Base-by-base conservation (phyloP, 2,797 vertebrate species). In the Enteromius anoplus region DNA sequence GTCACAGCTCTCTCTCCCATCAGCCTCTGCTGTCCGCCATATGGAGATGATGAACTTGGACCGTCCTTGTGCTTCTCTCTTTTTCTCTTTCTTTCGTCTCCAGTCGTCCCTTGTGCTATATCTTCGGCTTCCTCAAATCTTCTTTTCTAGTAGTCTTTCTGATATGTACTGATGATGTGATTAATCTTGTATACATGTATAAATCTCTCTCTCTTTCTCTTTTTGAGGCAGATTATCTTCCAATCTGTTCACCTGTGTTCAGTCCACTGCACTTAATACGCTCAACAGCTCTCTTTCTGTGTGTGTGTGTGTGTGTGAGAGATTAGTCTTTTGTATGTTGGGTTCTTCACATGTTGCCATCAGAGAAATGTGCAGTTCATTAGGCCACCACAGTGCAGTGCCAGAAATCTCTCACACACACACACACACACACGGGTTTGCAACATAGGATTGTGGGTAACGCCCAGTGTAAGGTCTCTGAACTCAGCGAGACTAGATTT, bases 41-140 rank as follows among this genome's bases (percentile, higher is more conserved):
- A 79, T 86, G 85, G 86, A 84, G 85, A 80, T 55, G 0, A 23
- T 86, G 78, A 86, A 75, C 83, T 85, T 85, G 83, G 34, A 49
- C 69, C 84, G 72, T 85, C 80, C 80, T 85, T 86, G 82, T 80
- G 29, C 66, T 19, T 42, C 40, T 49, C 12, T 64, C 4, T 40
- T 49, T 47, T 29, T 34, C 12, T 23, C 1, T 49, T 0, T 64
- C 26, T 49, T 26, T 65, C 12, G 3, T 53, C 9, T 72, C 42
- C 1, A 2, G 37, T 45, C 2, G 64, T 60, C 34, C 6, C 17
- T 49, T 3, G 60, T 70, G 1, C 45, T 2, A 12, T 65, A 21
- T 79, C 26, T 3, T 40, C 6, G 1, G 15, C 17, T 32, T 71
- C 5, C 40, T 21, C 34, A 26, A 32, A 37, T 78, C 53, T 19